A percentile compares a stretch with the other conserved stretches of the same genome.
Evolutionary conservation across 2,888 invertebrate species (phyloP).

Genomic region (Eretmocerus hayati): DNA sequence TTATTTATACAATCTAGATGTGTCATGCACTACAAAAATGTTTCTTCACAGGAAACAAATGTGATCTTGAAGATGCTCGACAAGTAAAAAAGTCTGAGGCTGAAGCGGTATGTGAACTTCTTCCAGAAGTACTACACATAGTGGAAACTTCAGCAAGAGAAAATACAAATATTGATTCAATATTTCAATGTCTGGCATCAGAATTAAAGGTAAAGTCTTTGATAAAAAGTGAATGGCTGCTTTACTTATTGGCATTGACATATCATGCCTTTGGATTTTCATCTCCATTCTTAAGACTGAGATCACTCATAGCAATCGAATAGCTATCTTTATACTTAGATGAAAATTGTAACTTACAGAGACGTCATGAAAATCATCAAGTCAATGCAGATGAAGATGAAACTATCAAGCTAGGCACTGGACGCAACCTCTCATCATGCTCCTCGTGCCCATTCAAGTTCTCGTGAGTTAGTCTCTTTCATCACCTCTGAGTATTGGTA

Average conservation of each 20-base stretch:
- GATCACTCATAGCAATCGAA: no score
- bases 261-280: neutral
- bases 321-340: no score
- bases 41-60: slow-evolving; percentile 63
- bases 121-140: slow-evolving; percentile 79
- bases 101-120: slow-evolving; percentile 76
- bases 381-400: slow-evolving; percentile 31
- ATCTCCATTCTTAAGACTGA: neutral
- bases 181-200: slow-evolving; percentile 77
- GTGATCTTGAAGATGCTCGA: slow-evolving; percentile 71
- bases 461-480: slow-evolving; percentile 26
- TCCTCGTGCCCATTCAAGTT: slow-evolving; percentile 35
- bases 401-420: slow-evolving; percentile 35
- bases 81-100: slow-evolving; percentile 84
- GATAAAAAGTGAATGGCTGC: neutral
- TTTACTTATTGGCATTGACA: no score
- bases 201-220: slow-evolving; percentile 66
- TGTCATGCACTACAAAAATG: neutral
- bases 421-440: slow-evolving; percentile 37
- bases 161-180: slow-evolving; percentile 84
- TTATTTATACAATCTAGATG: neutral
- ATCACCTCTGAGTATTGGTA: no score
- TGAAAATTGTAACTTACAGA: slow-evolving; percentile 50
- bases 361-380: slow-evolving; percentile 59
- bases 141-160: slow-evolving; percentile 88